These are phyloP conservation scores for Guaruba guarouba DNA, from an alignment of 2,113 vertebrate genomes.

Conservation along the genomic window DNA sequence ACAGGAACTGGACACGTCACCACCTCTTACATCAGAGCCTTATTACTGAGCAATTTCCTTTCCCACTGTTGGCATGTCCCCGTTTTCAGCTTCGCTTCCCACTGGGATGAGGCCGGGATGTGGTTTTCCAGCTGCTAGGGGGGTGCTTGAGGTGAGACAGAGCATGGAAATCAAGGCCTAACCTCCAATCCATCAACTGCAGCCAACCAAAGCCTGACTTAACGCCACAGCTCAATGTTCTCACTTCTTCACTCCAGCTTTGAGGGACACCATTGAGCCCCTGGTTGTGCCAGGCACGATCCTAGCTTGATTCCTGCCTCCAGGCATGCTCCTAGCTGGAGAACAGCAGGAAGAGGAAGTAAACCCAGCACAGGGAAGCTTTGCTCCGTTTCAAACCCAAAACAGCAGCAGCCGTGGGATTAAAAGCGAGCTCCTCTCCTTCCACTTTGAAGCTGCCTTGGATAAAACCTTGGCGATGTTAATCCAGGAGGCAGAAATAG, in stretches of 20 bases:
- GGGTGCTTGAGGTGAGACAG: background rate
- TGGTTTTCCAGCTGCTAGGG: background rate
- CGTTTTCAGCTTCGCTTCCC: background rate
- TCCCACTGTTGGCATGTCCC: rapidly evolving
- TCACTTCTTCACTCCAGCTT: background rate
- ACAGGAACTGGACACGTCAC: background rate
- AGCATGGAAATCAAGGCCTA: background rate
- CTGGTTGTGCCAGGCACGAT: background rate
- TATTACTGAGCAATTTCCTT: background rate
- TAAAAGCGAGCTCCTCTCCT: background rate
- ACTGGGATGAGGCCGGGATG: background rate
- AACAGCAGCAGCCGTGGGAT: background rate
- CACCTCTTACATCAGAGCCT: background rate
- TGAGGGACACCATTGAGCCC: background rate
- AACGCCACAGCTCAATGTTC: background rate
- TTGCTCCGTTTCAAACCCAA: background rate
- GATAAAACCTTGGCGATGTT: rapidly evolving
- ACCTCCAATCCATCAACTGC: rapidly evolving
- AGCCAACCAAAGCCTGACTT: no score
- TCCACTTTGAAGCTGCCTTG: rapidly evolving
- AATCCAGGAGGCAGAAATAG: background rate
- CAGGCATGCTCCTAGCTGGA: rapidly evolving
- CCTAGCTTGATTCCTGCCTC: background rate
- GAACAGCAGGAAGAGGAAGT: background rate
- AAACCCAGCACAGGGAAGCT: background rate